Conservation (phyloP, 2,113 vertebrate species). For the Antechinus flavipes region DNA sequence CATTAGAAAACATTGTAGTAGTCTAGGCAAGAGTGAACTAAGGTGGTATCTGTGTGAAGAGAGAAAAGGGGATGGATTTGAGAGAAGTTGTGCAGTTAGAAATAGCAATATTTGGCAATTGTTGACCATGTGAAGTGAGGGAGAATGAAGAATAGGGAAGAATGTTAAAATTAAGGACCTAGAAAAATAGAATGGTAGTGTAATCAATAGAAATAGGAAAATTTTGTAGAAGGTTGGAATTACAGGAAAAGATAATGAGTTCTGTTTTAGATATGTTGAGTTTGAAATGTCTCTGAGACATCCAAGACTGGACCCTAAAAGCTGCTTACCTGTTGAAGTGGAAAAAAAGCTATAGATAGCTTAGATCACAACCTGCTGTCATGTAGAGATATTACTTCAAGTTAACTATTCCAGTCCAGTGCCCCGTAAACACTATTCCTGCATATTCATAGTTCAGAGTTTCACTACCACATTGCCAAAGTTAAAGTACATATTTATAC, state of each 20-base stretch:
- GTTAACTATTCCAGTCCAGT: neutral
- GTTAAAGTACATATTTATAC: neutral
- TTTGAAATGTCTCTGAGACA: neutral
- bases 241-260: neutral
- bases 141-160: neutral
- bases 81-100: neutral
- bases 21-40: neutral
- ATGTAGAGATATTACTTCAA: neutral
- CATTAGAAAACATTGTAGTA: neutral
- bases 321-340: neutral
- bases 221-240: neutral
- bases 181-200: neutral
- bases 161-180: neutral
- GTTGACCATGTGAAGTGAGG: neutral
- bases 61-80: neutral
- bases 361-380: neutral
- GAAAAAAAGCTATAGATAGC: neutral
- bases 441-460: neutral
- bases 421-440: neutral
- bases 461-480: neutral
- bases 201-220: neutral
- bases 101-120: neutral
- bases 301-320: neutral
- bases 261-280: neutral
- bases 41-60: neutral